phyloP scores from a whole-genome alignment of 2,888 invertebrate genomes.

The Cataglyphis altisquamis region DNA sequence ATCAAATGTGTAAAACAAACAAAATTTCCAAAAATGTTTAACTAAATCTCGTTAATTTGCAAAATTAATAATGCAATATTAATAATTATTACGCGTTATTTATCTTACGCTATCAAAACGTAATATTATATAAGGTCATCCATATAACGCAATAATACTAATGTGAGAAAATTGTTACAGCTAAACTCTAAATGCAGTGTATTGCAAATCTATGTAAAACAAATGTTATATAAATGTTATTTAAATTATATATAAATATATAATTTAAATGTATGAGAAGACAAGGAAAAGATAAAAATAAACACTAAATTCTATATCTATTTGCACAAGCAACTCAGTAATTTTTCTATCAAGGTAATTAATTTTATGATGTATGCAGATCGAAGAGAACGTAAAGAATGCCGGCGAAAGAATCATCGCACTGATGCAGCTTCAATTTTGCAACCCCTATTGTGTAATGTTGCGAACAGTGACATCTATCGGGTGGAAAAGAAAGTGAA shows the following conservation, averaged over 20 bases:
- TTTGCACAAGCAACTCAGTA: neutral
- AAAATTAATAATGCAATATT: constrained; percentile 7
- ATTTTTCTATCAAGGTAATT: neutral
- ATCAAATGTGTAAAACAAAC: neutral
- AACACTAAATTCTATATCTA: neutral
- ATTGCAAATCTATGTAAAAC: neutral
- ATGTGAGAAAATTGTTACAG: neutral
- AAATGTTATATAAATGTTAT: neutral
- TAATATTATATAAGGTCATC: neutral
- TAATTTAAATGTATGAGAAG: neutral
- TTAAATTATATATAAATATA: neutral
- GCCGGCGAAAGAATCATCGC: neutral
- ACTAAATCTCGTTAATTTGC: constrained; percentile 27
- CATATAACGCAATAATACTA: neutral
- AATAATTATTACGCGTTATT: neutral
- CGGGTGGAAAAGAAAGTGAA: constrained; percentile 69
- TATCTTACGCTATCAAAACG: constrained; percentile 9
- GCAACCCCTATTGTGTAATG: neutral
- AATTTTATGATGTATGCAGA: neutral
- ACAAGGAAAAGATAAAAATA: neutral
- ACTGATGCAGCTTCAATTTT: neutral
- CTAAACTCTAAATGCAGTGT: neutral
- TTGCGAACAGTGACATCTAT: constrained; percentile 72
- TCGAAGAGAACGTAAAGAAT: neutral
- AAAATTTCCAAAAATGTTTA: neutral